Conservation (phyloP, 2,888 invertebrate genomes). For the Cancer borealis region DNA sequence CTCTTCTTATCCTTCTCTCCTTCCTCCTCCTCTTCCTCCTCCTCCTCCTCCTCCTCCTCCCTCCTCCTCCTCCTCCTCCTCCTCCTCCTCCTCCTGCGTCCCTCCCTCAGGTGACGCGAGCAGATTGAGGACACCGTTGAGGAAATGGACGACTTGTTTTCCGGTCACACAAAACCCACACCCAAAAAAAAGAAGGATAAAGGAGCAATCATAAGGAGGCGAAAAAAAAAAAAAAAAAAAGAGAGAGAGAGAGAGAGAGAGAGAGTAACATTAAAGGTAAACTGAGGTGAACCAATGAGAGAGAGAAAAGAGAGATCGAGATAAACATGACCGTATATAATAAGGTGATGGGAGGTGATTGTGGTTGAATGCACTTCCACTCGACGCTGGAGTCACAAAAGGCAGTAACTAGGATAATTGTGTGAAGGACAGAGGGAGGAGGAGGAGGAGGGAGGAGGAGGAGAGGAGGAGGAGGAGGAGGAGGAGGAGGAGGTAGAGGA, state of each 20-base stretch:
- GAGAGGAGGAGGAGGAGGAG: neutral
- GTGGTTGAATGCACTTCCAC: neutral
- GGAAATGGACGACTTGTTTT: neutral
- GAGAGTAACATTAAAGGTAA: neutral
- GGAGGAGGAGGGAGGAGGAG: neutral
- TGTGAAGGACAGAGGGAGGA: neutral
- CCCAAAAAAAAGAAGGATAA: neutral
- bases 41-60: neutral
- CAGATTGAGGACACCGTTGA: constrained; percentile 19
- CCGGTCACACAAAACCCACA: constrained; percentile 23
- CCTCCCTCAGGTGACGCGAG: constrained; percentile 29
- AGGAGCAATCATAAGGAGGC: neutral
- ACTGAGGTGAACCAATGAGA: neutral
- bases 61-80: neutral
- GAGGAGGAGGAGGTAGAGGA: neutral
- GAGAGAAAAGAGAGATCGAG: neutral
- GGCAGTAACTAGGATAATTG: neutral
- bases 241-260: neutral
- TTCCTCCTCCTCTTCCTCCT: neutral
- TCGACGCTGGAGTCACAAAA: too few species aligned
- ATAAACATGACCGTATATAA: neutral
- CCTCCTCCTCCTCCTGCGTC: neutral
- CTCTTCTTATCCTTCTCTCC: neutral
- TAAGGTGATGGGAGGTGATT: neutral
- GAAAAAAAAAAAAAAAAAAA: neutral